Conservation (phyloP, 2,888 invertebrate species). For the Acanthoscelides obtectus region DNA sequence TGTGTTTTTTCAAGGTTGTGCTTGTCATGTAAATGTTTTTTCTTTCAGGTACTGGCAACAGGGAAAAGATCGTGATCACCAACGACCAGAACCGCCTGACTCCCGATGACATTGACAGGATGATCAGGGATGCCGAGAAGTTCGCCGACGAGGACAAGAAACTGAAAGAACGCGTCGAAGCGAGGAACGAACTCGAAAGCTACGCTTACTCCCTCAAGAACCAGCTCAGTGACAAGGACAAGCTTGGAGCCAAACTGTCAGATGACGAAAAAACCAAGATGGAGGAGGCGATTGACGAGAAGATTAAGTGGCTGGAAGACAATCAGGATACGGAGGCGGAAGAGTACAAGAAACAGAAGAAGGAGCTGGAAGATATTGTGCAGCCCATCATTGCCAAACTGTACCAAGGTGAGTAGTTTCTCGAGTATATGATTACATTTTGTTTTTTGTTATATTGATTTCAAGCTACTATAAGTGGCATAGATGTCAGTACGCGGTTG, state of each 20-base stretch:
- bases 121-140: slow-evolving; percentile 99
- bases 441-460: no score
- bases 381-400: slow-evolving; percentile 97
- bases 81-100: slow-evolving; percentile 94
- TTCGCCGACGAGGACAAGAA: slow-evolving; percentile 99
- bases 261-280: slow-evolving; percentile 91
- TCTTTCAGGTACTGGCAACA: slow-evolving; percentile 84
- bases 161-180: slow-evolving; percentile 90
- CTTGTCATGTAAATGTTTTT: no score
- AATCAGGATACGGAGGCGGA: slow-evolving; percentile 91
- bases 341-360: slow-evolving; percentile 85
- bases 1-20: no score
- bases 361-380: slow-evolving; percentile 89
- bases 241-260: slow-evolving; percentile 72
- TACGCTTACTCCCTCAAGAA: slow-evolving; percentile 98
- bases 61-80: slow-evolving; percentile 98
- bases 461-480: no score
- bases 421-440: no score
- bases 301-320: slow-evolving; percentile 96
- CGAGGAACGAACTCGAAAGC: slow-evolving; percentile 94
- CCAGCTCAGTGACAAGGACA: slow-evolving; percentile 90
- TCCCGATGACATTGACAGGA: slow-evolving; percentile 97
- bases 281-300: slow-evolving; percentile 93
- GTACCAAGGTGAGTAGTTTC: slow-evolving; percentile 80
- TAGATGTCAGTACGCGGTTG: no score